Evolutionary conservation across 2,797 vertebrate species (phyloP).

Genomic region (Acanthurus lineatus): DNA sequence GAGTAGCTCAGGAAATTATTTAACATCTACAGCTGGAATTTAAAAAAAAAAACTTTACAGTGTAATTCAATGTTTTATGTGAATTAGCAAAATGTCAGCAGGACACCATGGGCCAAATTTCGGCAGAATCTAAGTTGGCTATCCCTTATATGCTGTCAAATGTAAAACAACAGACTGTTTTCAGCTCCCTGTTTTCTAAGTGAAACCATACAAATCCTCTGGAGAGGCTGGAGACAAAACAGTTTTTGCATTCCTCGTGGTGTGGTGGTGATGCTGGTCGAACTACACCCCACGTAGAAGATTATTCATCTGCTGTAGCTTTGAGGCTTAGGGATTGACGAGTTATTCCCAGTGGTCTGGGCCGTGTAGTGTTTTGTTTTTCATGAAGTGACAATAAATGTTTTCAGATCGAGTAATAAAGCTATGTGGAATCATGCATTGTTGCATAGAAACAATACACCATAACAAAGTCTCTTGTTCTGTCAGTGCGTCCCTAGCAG

Average conservation of each 20-base stretch:
- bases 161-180: conserved; percentile 51
- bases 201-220: conserved; percentile 74
- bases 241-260: conserved; percentile 74
- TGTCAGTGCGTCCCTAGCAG: conserved; percentile 48
- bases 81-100: no score
- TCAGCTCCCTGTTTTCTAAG: conserved; percentile 63
- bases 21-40: no score
- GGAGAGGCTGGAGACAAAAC: conserved; percentile 66
- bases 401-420: conserved; percentile 77
- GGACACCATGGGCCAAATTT: no score
- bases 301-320: conserved; percentile 73
- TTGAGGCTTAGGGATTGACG: conserved; percentile 70
- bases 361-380: conserved; percentile 80
- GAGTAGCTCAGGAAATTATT: no score
- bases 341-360: conserved; percentile 83
- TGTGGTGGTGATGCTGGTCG: conserved; percentile 71
- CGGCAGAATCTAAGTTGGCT: no score
- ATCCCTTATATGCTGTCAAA: conserved; percentile 14
- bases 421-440: conserved; percentile 76
- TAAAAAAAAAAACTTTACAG: no score
- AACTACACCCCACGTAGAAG: conserved; percentile 76
- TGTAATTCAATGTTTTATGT: no score
- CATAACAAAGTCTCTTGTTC: conserved; percentile 54
- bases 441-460: conserved; percentile 66
- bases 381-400: conserved; percentile 81